Base-by-base conservation (phyloP, 2,113 vertebrate species). In the Phylloscopus whistleri region DNA sequence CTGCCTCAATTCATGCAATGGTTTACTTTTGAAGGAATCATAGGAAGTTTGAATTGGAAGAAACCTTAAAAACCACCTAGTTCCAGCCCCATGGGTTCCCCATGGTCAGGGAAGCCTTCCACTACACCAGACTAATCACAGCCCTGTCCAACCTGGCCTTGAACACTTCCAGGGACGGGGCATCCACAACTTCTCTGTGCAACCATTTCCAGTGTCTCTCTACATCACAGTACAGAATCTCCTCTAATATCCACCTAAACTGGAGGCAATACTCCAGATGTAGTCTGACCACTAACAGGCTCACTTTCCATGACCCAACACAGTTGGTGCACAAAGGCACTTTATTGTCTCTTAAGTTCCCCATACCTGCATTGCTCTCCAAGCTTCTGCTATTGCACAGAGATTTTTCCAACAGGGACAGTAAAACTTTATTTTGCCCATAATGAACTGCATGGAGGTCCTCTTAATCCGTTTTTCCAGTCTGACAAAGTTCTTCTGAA, bases 141-240 rank as follows among this genome's bases (percentile, higher is more conserved):
- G 43, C 31, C 26, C 35, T 0, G 0, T 30, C 26, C 35, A 64
- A 6, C 5, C 26, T 10, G 21, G 31, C 31, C 37, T 28, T 27
- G 51, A 37, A 44, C 2, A 1, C 12, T 44, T 27, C 31, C 37
- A 51, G 20, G 24, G 35, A 56, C 51, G 27, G 10, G 44, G 6
- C 17, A 88, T 7, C 27, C 51, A 51, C 26, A 56, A 1, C 5
- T 43, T 16, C 35, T 43, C 13, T 74, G 52, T 1, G 37, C 31
- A 58, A 7, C 8, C 10, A 37, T 7, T 44, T 43, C 15, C 60
- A 74, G 37, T 5, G 37, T 27, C 44, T 52, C 37, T 33, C 31
- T 37, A 51, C 22, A 9, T 10, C 31, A 44, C 43, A 58, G 44
- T 33, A 33, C 37, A 73, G 22, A 58, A 44, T 33, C 51, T 58